Conservation (phyloP, 2,888 invertebrate species). For the Steinernema carpocapsae region DNA sequence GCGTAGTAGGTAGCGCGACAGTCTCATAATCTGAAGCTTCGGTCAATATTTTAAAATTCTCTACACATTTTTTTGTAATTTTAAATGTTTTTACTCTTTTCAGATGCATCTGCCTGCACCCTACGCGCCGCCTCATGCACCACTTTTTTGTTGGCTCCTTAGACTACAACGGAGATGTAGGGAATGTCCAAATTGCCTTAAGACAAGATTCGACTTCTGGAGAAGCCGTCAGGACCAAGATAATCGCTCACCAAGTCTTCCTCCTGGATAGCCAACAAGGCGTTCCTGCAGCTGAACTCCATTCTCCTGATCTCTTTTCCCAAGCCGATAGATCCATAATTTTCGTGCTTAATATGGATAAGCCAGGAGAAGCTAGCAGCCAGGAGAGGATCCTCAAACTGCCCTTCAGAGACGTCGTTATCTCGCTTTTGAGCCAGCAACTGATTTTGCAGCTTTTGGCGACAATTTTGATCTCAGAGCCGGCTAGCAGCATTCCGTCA, state of each 20-base stretch:
- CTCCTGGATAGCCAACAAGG: slow-evolving; percentile 11
- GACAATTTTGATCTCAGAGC: slow-evolving; percentile 7
- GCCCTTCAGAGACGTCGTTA: slow-evolving; percentile 84
- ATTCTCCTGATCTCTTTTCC: slow-evolving; percentile 8
- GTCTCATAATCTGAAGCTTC: no score
- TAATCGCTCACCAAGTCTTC: slow-evolving; percentile 9
- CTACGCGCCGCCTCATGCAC: slow-evolving; percentile 84
- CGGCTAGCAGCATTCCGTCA: neutral
- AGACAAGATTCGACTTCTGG: slow-evolving; percentile 36
- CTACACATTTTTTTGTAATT: neutral
- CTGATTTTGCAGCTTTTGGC: slow-evolving; percentile 87
- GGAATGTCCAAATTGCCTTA: slow-evolving; percentile 48
- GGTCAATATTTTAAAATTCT: no score
- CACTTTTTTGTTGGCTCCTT: slow-evolving; percentile 89
- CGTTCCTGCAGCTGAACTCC: neutral
- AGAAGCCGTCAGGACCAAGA: slow-evolving; percentile 5
- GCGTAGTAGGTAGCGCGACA: no score
- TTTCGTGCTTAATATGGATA: slow-evolving; percentile 11
- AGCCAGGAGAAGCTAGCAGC: neutral
- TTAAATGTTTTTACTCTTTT: slow-evolving; percentile 37
- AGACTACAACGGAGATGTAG: slow-evolving; percentile 78
- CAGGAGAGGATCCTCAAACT: slow-evolving; percentile 73
- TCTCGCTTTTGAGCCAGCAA: slow-evolving; percentile 88
- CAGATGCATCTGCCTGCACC: slow-evolving; percentile 80
- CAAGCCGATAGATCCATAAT: slow-evolving; percentile 3